Percentiles rank a stretch among this genome's conserved stretches.
These are phyloP conservation scores for Phanerotoma sp. DNA, from an alignment of 2,888 invertebrate genomes.

Conservation along the genomic window DNA sequence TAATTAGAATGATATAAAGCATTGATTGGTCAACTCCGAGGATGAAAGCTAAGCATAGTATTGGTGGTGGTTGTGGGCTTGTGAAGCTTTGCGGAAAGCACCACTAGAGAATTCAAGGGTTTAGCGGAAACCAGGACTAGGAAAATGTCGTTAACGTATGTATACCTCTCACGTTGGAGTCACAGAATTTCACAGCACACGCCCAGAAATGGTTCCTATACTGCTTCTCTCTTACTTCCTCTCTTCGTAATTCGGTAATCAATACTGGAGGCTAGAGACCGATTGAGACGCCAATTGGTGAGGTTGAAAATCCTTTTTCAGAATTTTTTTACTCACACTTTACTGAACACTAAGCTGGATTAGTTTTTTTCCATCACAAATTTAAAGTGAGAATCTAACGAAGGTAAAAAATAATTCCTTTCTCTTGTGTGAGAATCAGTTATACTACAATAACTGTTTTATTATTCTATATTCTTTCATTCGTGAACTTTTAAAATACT, in stretches of 20 bases:
- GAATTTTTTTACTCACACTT: not conserved
- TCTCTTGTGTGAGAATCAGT: no score
- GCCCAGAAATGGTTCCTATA: conserved; percentile 2
- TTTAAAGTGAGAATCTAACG: not conserved
- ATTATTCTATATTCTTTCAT: no score
- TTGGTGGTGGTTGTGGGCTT: conserved; percentile 10
- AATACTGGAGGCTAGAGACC: conserved; percentile 9
- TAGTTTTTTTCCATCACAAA: not conserved
- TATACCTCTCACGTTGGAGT: conserved; percentile 2
- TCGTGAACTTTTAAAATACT: no score
- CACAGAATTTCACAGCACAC: conserved; percentile 2
- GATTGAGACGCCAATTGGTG: conserved; percentile 4
- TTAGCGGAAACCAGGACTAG: conserved; percentile 13
- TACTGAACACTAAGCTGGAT: not conserved
- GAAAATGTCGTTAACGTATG: conserved; percentile 30
- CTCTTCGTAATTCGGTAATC: conserved; percentile 19
- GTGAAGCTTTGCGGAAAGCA: conserved; percentile 6
- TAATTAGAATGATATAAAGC: conserved; percentile 34
- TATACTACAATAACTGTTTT: no score
- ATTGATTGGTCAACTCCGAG: not conserved
- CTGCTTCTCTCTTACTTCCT: conserved; percentile 3
- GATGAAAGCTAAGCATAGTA: not conserved
- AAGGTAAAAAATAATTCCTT: not conserved
- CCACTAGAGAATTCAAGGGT: conserved; percentile 33
- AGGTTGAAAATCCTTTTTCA: conserved; percentile 5